Conservation (phyloP, 2,113 vertebrate genomes). For the Halcyon senegalensis region DNA sequence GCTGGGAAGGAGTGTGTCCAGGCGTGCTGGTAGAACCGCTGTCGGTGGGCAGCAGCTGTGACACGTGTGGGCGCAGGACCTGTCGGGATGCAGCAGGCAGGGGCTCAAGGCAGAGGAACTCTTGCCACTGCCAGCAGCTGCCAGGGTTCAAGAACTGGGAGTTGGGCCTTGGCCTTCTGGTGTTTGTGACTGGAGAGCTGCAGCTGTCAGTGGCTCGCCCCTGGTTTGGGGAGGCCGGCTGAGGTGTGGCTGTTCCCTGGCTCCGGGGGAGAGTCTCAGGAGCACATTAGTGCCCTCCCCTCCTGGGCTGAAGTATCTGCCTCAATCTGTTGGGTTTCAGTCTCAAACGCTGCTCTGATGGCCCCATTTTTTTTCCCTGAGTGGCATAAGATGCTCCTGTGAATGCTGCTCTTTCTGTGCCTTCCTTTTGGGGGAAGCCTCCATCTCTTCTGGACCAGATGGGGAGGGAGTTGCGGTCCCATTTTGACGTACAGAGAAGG, state of each 20-base stretch:
- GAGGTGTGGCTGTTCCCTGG: neutral
- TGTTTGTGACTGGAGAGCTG: neutral
- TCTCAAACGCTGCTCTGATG: neutral
- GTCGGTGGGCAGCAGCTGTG: neutral
- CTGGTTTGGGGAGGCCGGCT: neutral
- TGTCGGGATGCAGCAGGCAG: neutral
- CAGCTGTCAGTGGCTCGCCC: neutral
- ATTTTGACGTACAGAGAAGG: neutral
- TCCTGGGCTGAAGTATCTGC: neutral
- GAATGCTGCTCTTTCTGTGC: neutral
- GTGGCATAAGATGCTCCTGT: neutral
- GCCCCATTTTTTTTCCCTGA: neutral
- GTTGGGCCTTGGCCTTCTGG: neutral
- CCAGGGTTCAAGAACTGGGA: neutral
- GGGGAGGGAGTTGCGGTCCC: slow-evolving; percentile 20
- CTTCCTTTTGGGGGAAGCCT: neutral
- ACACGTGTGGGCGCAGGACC: neutral
- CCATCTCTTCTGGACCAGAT: slow-evolving; percentile 26
- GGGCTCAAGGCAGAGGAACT: neutral
- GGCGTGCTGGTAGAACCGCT: neutral
- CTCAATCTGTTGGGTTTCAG: neutral
- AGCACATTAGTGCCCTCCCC: fast-evolving
- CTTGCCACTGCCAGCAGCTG: neutral
- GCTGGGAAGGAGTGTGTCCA: neutral
- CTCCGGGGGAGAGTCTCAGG: neutral